A percentile compares a stretch with the other conserved stretches of the same genome.
Evolutionary conservation across 1,140 invertebrate genomes (phyloP).

Genomic region (Lepidostoma basale): DNA sequence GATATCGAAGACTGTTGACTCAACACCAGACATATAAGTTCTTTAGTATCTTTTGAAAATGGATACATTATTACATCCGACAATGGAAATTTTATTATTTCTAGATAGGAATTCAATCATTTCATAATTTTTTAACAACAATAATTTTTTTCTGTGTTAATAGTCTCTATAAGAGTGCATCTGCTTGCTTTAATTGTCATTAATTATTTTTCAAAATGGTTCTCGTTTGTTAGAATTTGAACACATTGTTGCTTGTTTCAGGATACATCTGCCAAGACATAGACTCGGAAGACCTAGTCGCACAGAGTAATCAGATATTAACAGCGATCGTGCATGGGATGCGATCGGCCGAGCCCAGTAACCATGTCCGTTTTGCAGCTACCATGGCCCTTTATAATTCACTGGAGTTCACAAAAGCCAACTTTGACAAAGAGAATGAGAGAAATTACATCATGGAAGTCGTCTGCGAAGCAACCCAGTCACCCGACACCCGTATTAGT

Average conservation of each 20-base stretch:
- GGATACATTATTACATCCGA: no score
- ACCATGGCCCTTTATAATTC: conserved; percentile 98
- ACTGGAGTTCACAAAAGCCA: conserved; percentile 97
- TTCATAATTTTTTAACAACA: no score
- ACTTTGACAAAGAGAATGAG: conserved; percentile 97
- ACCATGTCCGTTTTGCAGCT: conserved; percentile 90
- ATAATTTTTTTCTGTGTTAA: no score
- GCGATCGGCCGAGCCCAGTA: conserved; percentile 81
- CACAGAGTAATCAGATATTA: conserved; percentile 94
- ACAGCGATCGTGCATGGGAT: conserved; percentile 99
- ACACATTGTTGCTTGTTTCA: conserved; percentile 42
- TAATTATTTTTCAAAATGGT: neutral
- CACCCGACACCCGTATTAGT: conserved; percentile 83
- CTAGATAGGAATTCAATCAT: no score
- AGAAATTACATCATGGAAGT: conserved; percentile 99
- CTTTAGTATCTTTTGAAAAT: no score
- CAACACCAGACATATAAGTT: no score
- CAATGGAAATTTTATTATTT: no score
- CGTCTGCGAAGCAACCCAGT: conserved; percentile 91
- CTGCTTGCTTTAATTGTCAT: conserved; percentile 8
- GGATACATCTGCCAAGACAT: conserved; percentile 81
- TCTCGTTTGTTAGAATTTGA: neutral
- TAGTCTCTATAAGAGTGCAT: neutral
- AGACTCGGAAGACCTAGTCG: conserved; percentile 88
- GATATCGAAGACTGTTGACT: no score